Conservation (phyloP, 2,113 vertebrate species). For the Rutilus rutilus region DNA sequence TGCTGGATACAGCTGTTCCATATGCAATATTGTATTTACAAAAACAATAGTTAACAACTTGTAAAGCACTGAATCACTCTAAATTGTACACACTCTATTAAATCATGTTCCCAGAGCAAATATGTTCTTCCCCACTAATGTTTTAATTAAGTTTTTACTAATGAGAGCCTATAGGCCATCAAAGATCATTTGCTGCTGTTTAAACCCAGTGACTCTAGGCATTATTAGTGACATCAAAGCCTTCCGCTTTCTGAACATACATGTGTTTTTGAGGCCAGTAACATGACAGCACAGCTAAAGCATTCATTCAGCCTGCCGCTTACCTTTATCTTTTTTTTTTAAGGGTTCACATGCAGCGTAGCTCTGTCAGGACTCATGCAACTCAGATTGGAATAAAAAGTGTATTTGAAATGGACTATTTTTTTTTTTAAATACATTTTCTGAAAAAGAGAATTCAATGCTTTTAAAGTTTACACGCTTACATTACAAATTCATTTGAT, state of each 20-base stretch:
- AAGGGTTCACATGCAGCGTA: background rate
- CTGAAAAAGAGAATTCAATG: background rate
- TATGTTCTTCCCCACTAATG: conserved; percentile 10
- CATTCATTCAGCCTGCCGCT: background rate
- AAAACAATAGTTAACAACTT: background rate
- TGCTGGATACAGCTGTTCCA: background rate
- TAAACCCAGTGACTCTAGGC: conserved; percentile 52
- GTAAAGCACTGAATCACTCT: background rate
- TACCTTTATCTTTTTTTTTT: background rate
- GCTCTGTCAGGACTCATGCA: background rate
- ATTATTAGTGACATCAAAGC: conserved; percentile 58
- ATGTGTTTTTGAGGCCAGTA: conserved; percentile 44
- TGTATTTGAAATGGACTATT: background rate
- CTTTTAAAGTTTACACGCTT: background rate
- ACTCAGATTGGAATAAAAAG: background rate
- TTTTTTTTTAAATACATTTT: background rate
- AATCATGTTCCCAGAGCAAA: conserved; percentile 19
- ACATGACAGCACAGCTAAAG: conserved; percentile 38
- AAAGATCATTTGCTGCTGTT: conserved; percentile 53
- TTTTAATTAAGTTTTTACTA: conserved; percentile 42
- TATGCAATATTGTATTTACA: background rate
- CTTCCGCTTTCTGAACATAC: conserved; percentile 45
- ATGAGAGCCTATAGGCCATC: background rate
- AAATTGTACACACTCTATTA: background rate
- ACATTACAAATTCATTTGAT: background rate